Evolutionary conservation across 2,888 invertebrate genomes (phyloP).

Genomic region (Nymphalis polychloros): DNA sequence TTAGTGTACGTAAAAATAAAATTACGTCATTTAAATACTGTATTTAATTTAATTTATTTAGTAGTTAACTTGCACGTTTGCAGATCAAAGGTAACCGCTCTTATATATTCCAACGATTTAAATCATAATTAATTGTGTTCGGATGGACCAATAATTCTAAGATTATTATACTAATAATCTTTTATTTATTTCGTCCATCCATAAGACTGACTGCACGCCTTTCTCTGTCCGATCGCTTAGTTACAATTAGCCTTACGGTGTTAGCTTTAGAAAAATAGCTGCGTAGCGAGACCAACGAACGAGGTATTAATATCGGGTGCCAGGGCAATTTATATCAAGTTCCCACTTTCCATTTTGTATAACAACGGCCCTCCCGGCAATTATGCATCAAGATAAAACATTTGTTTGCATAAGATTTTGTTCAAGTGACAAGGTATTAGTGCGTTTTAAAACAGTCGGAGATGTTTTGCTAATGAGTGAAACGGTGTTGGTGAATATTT

Average conservation of each 20-base stretch:
- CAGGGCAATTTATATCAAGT: conserved; percentile 62
- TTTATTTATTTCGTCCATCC: background rate
- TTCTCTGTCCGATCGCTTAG: conserved; percentile 53
- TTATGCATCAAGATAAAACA: conserved; percentile 65
- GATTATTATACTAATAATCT: background rate
- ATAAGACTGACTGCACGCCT: conserved; percentile 42
- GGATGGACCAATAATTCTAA: conserved; percentile 54
- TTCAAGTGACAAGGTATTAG: conserved; percentile 41
- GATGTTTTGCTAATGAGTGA: conserved; percentile 33
- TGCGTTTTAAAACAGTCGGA: conserved; percentile 17
- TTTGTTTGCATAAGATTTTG: conserved; percentile 56
- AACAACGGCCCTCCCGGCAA: conserved; percentile 58
- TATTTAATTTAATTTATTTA: too few relatives aligned
- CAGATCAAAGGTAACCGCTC: background rate
- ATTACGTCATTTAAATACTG: too few relatives aligned
- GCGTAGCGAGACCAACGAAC: conserved; percentile 64
- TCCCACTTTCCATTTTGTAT: conserved; percentile 67
- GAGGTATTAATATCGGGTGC: conserved; percentile 73
- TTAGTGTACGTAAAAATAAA: too few relatives aligned
- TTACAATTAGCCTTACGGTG: conserved; percentile 68
- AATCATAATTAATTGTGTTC: conserved; percentile 67
- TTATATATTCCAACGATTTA: conserved; percentile 60
- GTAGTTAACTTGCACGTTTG: too few relatives aligned
- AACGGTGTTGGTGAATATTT: conserved; percentile 28
- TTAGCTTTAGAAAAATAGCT: conserved; percentile 59